phyloP scores from a whole-genome alignment of 1,140 invertebrate species.

The Bombus waltoni region DNA sequence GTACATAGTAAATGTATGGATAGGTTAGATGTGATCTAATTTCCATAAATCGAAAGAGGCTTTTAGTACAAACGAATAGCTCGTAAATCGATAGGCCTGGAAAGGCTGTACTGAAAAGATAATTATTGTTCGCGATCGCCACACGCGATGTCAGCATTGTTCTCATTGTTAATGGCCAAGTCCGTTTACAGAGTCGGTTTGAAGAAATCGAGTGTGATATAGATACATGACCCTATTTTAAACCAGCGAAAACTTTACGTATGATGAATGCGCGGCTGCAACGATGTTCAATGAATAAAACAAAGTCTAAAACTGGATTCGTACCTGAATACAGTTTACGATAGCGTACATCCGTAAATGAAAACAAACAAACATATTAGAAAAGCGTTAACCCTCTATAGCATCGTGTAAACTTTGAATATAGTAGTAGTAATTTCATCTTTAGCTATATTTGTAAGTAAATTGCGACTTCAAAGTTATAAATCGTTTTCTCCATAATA shows the following conservation, averaged over 20 bases:
- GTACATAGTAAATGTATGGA: background rate
- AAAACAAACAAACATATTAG: constrained; percentile 12
- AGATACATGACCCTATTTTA: constrained; percentile 16
- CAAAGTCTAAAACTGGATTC: constrained; percentile 7
- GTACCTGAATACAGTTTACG: background rate
- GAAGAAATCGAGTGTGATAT: constrained; percentile 22
- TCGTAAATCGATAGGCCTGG: constrained; percentile 24
- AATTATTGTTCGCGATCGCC: constrained; percentile 25
- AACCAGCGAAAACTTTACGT: constrained; percentile 7
- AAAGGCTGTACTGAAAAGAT: constrained; percentile 32
- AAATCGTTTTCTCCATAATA: no score
- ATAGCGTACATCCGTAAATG: background rate
- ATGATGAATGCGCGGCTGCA: background rate
- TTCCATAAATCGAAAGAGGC: constrained; percentile 30
- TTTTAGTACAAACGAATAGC: constrained; percentile 4
- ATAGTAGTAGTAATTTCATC: no score
- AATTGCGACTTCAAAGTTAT: no score
- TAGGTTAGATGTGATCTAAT: constrained; percentile 11
- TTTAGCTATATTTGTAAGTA: no score
- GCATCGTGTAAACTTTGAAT: no score
- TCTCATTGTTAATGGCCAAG: constrained; percentile 25
- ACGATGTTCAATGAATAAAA: constrained; percentile 12
- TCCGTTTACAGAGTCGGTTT: constrained; percentile 5
- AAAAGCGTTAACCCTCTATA: background rate
- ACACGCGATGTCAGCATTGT: constrained; percentile 47